These are phyloP conservation scores for Enteromius trimaculatus DNA, from an alignment of 2,797 vertebrate genomes.

Conservation along the genomic window DNA sequence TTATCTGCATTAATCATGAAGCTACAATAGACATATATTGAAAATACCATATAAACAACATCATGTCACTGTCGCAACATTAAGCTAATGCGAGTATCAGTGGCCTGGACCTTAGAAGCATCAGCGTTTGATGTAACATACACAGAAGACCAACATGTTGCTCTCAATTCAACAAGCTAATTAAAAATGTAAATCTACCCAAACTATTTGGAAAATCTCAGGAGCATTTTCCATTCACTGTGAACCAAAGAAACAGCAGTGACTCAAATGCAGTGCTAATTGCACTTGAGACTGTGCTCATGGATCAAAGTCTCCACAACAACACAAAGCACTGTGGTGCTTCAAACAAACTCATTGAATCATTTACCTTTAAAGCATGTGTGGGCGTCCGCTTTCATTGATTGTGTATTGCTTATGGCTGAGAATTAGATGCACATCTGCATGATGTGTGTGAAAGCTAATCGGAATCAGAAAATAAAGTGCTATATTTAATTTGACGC, in stretches of 20 bases:
- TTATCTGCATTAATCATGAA: slow-evolving; percentile 17
- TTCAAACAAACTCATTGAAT: slow-evolving; percentile 32
- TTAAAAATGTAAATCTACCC: background rate
- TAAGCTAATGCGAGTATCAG: slow-evolving; percentile 4
- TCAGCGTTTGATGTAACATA: background rate
- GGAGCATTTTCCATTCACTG: background rate
- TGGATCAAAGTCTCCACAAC: slow-evolving; percentile 27
- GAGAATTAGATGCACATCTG: slow-evolving; percentile 13
- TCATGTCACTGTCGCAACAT: slow-evolving; percentile 11
- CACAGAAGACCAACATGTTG: background rate
- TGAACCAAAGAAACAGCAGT: slow-evolving; percentile 28
- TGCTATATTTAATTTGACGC: slow-evolving; percentile 41
- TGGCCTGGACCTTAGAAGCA: background rate
- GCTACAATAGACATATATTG: slow-evolving; percentile 6
- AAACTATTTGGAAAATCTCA: background rate
- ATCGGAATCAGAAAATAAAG: slow-evolving; percentile 22
- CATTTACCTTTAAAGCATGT: slow-evolving; percentile 4
- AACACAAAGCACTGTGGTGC: background rate
- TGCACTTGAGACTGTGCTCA: slow-evolving; percentile 20
- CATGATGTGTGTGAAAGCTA: background rate
- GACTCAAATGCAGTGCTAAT: slow-evolving; percentile 22
- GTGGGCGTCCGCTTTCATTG: background rate
- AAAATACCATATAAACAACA: slow-evolving; percentile 13
- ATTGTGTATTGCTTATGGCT: background rate
- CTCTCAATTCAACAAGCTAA: slow-evolving; percentile 22